Conservation (phyloP, 2,113 vertebrate genomes). For the Heteronetta atricapilla region DNA sequence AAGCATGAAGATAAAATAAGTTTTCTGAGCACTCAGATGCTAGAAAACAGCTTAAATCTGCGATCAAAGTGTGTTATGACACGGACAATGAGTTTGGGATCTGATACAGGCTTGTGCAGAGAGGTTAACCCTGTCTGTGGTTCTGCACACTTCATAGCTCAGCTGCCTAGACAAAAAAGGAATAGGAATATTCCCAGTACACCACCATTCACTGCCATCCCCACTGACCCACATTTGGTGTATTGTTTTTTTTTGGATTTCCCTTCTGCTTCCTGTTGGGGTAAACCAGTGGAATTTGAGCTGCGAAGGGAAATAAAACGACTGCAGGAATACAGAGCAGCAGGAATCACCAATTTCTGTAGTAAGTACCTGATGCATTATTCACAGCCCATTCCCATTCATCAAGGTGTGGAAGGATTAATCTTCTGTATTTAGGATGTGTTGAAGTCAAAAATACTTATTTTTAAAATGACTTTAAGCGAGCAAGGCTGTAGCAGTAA, state of each 20-base stretch:
- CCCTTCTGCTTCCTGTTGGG: background rate
- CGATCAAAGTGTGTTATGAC: background rate
- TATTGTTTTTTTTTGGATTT: background rate
- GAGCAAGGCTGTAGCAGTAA: background rate
- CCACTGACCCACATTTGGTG: constrained; percentile 7
- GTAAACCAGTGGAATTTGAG: constrained; percentile 92
- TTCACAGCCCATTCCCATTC: constrained; percentile 25
- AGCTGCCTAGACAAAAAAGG: background rate
- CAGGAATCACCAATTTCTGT: constrained; percentile 95
- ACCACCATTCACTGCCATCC: background rate
- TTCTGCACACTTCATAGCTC: background rate
- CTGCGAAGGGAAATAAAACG: constrained; percentile 90
- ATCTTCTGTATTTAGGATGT: background rate
- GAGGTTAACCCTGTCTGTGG: background rate
- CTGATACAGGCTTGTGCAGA: background rate
- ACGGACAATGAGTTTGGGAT: background rate
- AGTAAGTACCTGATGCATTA: constrained; percentile 83
- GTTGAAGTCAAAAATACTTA: background rate
- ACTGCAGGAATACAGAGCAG: constrained; percentile 93
- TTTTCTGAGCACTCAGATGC: background rate
- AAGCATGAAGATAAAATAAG: background rate
- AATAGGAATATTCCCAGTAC: background rate
- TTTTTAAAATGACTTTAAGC: background rate
- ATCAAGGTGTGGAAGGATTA: background rate
- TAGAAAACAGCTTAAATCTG: background rate